Conservation (phyloP, 2,113 vertebrate species). For the Pycnonotus jocosus region DNA sequence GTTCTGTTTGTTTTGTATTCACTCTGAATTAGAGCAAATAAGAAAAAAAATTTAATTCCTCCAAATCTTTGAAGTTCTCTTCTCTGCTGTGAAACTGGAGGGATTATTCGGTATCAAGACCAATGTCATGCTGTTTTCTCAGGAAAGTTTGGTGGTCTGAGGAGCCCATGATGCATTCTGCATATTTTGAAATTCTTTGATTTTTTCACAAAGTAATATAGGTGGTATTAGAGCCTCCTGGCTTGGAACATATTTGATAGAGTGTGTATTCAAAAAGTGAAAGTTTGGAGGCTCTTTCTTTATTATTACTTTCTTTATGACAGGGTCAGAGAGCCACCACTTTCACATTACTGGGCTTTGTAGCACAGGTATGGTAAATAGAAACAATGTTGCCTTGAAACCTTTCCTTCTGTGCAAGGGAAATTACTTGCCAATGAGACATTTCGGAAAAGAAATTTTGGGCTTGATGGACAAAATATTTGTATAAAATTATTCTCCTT, state of each 20-base stretch:
- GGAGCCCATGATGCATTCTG: neutral
- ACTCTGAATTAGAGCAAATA: neutral
- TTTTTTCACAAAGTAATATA: neutral
- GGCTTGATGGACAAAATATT: neutral
- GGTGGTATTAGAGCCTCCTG: neutral
- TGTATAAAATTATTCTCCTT: neutral
- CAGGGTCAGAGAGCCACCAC: neutral
- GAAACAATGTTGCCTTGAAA: neutral
- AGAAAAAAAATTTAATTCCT: neutral
- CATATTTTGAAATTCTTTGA: neutral
- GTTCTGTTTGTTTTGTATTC: neutral
- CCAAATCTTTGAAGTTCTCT: neutral
- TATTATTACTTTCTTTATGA: neutral
- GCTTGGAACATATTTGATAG: neutral
- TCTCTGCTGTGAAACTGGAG: neutral
- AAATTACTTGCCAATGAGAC: neutral
- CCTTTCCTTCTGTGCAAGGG: neutral
- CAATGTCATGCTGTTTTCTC: neutral
- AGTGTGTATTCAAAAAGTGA: neutral
- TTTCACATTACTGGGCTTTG: neutral
- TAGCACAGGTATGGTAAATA: fast-evolving
- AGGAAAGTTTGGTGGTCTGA: neutral
- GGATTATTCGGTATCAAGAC: neutral
- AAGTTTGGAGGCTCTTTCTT: neutral
- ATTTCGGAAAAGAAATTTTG: neutral